phyloP scores from a whole-genome alignment of 2,888 invertebrate genomes.

The Chrysopilus asiliformis region DNA sequence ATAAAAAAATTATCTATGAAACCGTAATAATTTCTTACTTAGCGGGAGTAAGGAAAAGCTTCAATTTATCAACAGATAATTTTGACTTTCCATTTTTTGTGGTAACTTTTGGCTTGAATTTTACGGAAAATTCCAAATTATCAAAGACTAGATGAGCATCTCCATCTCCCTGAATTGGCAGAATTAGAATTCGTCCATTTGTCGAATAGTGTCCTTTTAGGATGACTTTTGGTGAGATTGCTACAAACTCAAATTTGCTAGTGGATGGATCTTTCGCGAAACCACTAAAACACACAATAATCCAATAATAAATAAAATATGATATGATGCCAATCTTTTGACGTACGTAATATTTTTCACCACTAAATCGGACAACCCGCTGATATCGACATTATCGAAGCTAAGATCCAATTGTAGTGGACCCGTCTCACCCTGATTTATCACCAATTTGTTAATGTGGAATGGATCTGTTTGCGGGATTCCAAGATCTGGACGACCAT shows the following conservation, averaged over 20 bases:
- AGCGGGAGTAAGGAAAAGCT: slow-evolving; percentile 11
- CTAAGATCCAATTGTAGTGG: slow-evolving; percentile 28
- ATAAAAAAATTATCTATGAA: neutral
- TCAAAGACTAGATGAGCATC: slow-evolving; percentile 19
- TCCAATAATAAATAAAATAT: no score
- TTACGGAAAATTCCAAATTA: slow-evolving; percentile 17
- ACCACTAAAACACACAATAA: slow-evolving; percentile 17
- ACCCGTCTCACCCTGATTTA: slow-evolving; percentile 27
- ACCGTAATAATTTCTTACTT: slow-evolving; percentile 10
- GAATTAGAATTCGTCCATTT: slow-evolving; percentile 28
- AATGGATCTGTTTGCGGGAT: slow-evolving; percentile 33
- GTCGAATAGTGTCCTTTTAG: slow-evolving; percentile 26
- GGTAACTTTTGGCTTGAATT: slow-evolving; percentile 12
- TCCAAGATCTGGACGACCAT: slow-evolving; percentile 26
- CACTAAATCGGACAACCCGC: slow-evolving; percentile 26
- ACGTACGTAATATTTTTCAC: slow-evolving; percentile 32
- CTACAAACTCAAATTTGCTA: slow-evolving; percentile 19
- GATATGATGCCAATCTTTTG: no score
- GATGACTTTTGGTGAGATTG: slow-evolving; percentile 16
- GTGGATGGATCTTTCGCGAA: slow-evolving; percentile 20
- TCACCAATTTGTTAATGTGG: slow-evolving; percentile 25
- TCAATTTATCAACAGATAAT: slow-evolving; percentile 12
- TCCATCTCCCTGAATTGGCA: slow-evolving; percentile 31
- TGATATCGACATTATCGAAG: slow-evolving; percentile 28
- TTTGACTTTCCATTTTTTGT: slow-evolving; percentile 13